phyloP scores from a whole-genome alignment of 2,113 vertebrate genomes.

The Laterallus jamaicensis region DNA sequence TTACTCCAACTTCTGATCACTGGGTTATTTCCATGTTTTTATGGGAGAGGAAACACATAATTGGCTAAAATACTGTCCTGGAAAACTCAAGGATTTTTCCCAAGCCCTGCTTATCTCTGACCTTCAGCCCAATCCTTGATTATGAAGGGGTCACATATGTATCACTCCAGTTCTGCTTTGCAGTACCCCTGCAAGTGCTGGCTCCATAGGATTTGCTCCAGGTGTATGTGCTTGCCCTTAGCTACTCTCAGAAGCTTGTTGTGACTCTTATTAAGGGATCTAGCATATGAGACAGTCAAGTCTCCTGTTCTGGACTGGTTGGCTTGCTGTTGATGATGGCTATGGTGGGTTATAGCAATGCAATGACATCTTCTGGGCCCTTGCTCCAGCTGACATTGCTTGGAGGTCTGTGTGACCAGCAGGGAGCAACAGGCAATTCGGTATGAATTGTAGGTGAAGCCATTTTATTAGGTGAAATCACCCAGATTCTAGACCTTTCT shows the following conservation, averaged over 20 bases:
- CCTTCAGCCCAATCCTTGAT: background rate
- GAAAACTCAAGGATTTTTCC: background rate
- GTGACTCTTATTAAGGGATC: background rate
- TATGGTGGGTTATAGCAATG: background rate
- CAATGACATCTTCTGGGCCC: background rate
- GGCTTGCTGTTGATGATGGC: background rate
- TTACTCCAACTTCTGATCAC: background rate
- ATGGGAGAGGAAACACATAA: background rate
- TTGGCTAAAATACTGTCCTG: background rate
- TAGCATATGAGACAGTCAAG: background rate
- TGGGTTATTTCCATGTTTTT: background rate
- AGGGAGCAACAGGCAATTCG: too few species aligned
- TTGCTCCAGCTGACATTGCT: background rate
- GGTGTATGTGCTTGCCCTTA: background rate
- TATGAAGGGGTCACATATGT: background rate
- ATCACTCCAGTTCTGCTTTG: background rate
- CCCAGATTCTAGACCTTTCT: too few species aligned
- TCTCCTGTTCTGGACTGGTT: background rate
- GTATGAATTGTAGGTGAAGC: too few species aligned
- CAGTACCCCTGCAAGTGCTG: background rate
- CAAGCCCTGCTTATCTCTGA: slow-evolving; percentile 22
- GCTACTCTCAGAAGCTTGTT: background rate
- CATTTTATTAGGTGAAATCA: too few species aligned
- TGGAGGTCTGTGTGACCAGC: background rate
- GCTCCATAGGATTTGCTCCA: background rate